Conservation (phyloP, 2,113 vertebrate species). For the Aspiorhynchus laticeps region DNA sequence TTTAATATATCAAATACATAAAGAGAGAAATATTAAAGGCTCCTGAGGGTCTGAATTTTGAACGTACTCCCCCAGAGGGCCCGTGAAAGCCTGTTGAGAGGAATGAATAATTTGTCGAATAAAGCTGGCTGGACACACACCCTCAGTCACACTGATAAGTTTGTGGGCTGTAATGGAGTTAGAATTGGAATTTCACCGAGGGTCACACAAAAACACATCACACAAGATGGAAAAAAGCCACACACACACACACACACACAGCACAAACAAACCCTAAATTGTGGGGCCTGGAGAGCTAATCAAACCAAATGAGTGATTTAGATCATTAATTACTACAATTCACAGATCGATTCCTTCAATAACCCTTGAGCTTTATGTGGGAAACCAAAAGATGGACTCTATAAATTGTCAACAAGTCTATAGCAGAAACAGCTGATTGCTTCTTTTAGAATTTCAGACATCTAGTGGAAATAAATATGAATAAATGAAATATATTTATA, state of each 20-base stretch:
- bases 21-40: constrained; percentile 27
- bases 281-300: not conserved
- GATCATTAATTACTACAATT: constrained; percentile 32
- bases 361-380: not conserved
- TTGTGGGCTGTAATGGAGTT: constrained; percentile 38
- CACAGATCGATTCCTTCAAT: constrained; percentile 34
- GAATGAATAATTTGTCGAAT: constrained; percentile 42
- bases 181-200: constrained; percentile 40
- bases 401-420: not conserved
- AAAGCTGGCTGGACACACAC: constrained; percentile 19
- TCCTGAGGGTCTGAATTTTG: not conserved
- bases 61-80: not conserved
- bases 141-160: constrained; percentile 37
- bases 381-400: constrained; percentile 20
- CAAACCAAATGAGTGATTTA: constrained; percentile 30
- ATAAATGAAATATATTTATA: not conserved
- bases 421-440: not conserved
- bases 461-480: not conserved
- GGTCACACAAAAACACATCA: constrained; percentile 23
- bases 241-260: constrained; percentile 20
- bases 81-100: constrained; percentile 21
- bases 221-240: not conserved
- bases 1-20: constrained; percentile 16
- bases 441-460: not conserved
- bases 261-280: not conserved